A percentile compares a stretch with the other conserved stretches of the same genome.
Conservation (phyloP, 1,140 invertebrate species). For the Ctenoplectra terminalis region DNA sequence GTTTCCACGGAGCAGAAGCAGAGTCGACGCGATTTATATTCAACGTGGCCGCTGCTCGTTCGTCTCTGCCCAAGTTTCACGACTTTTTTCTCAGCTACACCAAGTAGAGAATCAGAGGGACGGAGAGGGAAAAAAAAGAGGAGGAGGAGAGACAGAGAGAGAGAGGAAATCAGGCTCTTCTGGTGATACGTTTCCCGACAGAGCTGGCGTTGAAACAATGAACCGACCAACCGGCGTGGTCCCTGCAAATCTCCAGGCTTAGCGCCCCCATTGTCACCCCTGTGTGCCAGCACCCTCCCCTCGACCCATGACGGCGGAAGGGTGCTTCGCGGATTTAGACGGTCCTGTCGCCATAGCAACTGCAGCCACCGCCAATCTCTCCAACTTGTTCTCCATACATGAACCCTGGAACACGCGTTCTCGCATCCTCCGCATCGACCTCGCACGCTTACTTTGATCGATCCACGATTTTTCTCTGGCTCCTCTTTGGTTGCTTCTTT, state of each 20-base stretch:
- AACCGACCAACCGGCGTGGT: constrained; percentile 80
- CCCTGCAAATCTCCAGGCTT: constrained; percentile 80
- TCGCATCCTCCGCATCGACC: constrained; percentile 11
- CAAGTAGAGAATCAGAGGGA: not conserved
- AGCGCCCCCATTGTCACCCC: constrained; percentile 74
- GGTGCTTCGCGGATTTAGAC: constrained; percentile 79
- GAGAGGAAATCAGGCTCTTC: constrained; percentile 1
- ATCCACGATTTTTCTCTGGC: not conserved
- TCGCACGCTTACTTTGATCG: constrained; percentile 19
- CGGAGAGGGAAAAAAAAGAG: not conserved
- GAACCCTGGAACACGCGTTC: constrained; percentile 31
- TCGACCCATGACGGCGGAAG: constrained; percentile 61
- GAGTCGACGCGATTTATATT: constrained; percentile 62
- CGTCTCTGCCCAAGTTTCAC: constrained; percentile 64
- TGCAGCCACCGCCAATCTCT: constrained; percentile 67
- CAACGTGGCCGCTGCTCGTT: constrained; percentile 59
- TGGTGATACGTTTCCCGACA: constrained; percentile 66
- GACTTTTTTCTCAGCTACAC: constrained; percentile 57
- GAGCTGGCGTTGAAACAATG: constrained; percentile 79
- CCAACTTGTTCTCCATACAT: constrained; percentile 63
- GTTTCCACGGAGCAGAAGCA: constrained; percentile 48
- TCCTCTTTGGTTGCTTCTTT: not conserved
- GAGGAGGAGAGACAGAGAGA: not conserved
- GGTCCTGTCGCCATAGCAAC: constrained; percentile 78
- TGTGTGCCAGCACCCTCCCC: constrained; percentile 47